A percentile compares a stretch with the other conserved stretches of the same genome.
These are phyloP conservation scores for Ferdinandea cuprea DNA, from an alignment of 2,888 invertebrate genomes.

Conservation along the genomic window DNA sequence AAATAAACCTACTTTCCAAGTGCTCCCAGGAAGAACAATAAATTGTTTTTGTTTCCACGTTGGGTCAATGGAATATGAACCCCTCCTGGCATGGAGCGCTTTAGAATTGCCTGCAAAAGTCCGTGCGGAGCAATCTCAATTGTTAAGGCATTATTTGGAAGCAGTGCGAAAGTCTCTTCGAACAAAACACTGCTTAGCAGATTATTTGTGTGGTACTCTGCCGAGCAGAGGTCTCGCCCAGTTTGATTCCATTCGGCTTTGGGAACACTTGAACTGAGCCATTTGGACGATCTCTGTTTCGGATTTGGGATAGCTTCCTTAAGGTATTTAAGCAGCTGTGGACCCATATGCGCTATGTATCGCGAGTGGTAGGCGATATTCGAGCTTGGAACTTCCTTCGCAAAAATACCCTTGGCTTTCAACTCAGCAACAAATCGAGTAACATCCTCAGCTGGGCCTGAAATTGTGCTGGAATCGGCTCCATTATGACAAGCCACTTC, in stretches of 20 bases:
- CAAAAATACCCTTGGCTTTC: constrained; percentile 90
- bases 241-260: constrained; percentile 91
- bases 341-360: constrained; percentile 93
- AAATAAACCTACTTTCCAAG: constrained; percentile 86
- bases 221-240: constrained; percentile 90
- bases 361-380: constrained; percentile 97
- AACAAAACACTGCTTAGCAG: constrained; percentile 96
- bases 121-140: constrained; percentile 98
- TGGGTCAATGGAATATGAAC: constrained; percentile 93
- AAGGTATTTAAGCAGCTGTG: constrained; percentile 89
- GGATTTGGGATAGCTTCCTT: constrained; percentile 92
- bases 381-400: constrained; percentile 92
- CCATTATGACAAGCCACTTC: constrained; percentile 97
- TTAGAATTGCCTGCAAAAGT: constrained; percentile 95
- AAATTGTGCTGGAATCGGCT: constrained; percentile 95
- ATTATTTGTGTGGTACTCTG: constrained; percentile 98
- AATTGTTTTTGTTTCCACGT: constrained; percentile 89
- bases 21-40: constrained; percentile 89
- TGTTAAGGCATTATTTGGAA: constrained; percentile 95
- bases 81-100: constrained; percentile 90
- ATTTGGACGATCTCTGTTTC: constrained; percentile 90
- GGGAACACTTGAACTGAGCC: constrained; percentile 97
- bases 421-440: constrained; percentile 88
- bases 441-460: constrained; percentile 91
- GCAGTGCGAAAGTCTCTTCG: constrained; percentile 92